Conservation (phyloP, 2,888 invertebrate species). For the Acleris emargana region DNA sequence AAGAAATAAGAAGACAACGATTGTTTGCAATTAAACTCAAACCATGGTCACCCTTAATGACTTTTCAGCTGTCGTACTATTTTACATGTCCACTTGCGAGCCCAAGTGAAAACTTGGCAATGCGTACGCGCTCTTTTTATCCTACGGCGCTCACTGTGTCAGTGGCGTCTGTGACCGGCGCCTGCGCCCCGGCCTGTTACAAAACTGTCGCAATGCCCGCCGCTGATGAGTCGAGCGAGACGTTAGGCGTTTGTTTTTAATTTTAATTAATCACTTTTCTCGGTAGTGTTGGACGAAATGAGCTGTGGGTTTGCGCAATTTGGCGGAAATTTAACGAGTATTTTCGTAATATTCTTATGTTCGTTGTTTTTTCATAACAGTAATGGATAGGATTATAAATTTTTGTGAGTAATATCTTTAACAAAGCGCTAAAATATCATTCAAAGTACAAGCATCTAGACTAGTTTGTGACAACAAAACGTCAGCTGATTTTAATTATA, state of each 20-base stretch:
- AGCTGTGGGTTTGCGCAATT: slow-evolving; percentile 6
- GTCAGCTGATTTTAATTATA: slow-evolving; percentile 49
- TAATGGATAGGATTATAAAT: neutral
- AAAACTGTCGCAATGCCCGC: slow-evolving; percentile 27
- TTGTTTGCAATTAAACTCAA: too few relatives aligned
- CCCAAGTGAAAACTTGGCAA: slow-evolving; percentile 71
- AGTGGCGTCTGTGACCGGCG: slow-evolving; percentile 48
- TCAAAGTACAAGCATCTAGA: slow-evolving; percentile 8
- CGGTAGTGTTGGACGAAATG: slow-evolving; percentile 16
- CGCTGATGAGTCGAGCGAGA: slow-evolving; percentile 18
- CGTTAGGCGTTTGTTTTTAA: slow-evolving; percentile 18
- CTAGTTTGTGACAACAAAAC: slow-evolving; percentile 11
- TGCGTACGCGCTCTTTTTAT: slow-evolving; percentile 55
- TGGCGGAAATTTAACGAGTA: neutral
- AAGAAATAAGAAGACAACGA: too few relatives aligned
- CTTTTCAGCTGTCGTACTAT: slow-evolving; percentile 45
- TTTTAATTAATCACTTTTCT: slow-evolving; percentile 26
- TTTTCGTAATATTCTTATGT: neutral
- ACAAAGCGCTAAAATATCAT: neutral
- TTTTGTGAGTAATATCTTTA: slow-evolving; percentile 5
- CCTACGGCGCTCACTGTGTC: slow-evolving; percentile 62
- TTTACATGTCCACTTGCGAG: slow-evolving; percentile 59
- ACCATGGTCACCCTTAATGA: slow-evolving; percentile 41
- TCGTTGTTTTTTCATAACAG: too few relatives aligned
- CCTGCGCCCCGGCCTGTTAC: slow-evolving; percentile 32